A percentile compares a stretch with the other conserved stretches of the same genome.
phyloP scores from a whole-genome alignment of 2,113 vertebrate genomes.

The Toxotes jaculatrix region DNA sequence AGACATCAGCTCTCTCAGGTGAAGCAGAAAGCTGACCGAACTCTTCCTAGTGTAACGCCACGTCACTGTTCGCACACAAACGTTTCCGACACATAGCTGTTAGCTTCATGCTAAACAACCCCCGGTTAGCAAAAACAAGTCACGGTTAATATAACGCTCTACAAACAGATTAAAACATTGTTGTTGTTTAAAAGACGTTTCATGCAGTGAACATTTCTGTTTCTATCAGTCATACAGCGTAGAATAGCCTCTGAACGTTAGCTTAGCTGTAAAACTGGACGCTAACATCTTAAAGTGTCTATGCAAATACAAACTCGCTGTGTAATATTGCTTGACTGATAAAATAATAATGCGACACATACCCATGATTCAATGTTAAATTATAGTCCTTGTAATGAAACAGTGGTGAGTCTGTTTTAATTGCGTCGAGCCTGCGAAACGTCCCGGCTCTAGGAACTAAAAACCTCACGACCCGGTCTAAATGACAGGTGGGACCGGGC shows the following conservation, averaged over 20 bases:
- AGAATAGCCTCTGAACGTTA: background rate
- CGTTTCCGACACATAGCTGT: constrained; percentile 48
- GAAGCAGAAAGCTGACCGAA: background rate
- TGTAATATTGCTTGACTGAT: background rate
- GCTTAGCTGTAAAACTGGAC: background rate
- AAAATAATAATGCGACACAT: constrained; percentile 43
- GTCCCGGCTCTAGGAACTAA: constrained; percentile 41
- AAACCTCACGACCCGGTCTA: constrained; percentile 21
- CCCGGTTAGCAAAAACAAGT: background rate
- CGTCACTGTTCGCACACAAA: constrained; percentile 81
- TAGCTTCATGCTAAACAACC: constrained; percentile 11
- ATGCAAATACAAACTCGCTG: background rate
- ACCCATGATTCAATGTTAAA: constrained; percentile 65
- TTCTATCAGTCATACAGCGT: background rate
- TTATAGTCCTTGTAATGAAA: background rate
- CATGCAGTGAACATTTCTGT: background rate
- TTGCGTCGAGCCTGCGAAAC: constrained; percentile 1
- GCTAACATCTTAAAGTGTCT: background rate
- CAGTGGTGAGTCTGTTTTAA: background rate
- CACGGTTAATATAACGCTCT: fast-evolving
- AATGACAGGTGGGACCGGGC: constrained; percentile 35
- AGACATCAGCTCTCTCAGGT: no score
- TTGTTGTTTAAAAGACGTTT: fast-evolving
- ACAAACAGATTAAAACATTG: fast-evolving
- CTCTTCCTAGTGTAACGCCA: constrained; percentile 68